Evolutionary conservation across 1,140 invertebrate genomes (phyloP).

Genomic region (Drosophila trapezifrons): DNA sequence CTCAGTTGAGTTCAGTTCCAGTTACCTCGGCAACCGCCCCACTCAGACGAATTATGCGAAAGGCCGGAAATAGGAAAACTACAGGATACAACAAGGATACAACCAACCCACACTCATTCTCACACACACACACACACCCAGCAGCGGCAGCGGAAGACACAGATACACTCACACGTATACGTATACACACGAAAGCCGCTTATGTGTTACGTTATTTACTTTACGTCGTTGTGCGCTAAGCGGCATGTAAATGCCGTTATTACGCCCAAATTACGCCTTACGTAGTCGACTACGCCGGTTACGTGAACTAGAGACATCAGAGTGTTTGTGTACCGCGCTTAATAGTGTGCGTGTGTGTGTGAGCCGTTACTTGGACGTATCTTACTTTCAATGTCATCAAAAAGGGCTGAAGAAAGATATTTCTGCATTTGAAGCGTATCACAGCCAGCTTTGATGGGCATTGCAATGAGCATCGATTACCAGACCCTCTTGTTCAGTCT

Average conservation of each 20-base stretch:
- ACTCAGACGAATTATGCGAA: constrained; percentile 54
- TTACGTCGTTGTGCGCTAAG: constrained; percentile 38
- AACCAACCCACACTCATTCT: constrained; percentile 19
- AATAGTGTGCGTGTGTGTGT: constrained; percentile 12
- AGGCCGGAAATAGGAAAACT: constrained; percentile 55
- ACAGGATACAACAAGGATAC: constrained; percentile 41
- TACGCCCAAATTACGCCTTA: constrained; percentile 58
- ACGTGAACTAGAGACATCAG: constrained; percentile 56
- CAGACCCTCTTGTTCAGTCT: too few relatives aligned
- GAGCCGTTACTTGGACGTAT: constrained; percentile 47
- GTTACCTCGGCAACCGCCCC: constrained; percentile 41
- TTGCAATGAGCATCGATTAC: constrained; percentile 72
- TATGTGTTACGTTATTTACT: constrained; percentile 60
- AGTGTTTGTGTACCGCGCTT: constrained; percentile 10
- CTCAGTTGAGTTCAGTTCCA: constrained; percentile 50
- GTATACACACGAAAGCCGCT: constrained; percentile 48
- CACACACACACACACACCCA: constrained; percentile 10
- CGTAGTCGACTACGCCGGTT: constrained; percentile 57
- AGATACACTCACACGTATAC: constrained; percentile 25
- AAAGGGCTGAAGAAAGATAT: constrained; percentile 84
- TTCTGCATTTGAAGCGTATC: constrained; percentile 80
- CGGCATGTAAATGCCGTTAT: constrained; percentile 45
- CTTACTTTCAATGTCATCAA: constrained; percentile 84
- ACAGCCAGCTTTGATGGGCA: constrained; percentile 84
- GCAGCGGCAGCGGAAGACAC: constrained; percentile 5